Evolutionary conservation across 2,113 vertebrate genomes (phyloP), one percentile per base, ranked within the genome.

Genomic region (Egretta garzetta): DNA sequence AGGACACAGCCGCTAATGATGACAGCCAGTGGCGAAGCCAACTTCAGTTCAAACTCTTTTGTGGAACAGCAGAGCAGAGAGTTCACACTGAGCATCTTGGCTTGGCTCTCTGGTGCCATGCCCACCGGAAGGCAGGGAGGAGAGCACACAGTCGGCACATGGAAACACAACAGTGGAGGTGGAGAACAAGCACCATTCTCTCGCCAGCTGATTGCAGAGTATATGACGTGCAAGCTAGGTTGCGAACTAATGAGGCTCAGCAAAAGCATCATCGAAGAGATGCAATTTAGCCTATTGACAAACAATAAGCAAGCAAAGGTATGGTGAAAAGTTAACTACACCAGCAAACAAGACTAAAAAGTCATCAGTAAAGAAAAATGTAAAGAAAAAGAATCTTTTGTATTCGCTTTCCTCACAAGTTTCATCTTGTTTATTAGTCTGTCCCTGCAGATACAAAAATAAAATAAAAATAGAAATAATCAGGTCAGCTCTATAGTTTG

Each of bases 81-180:
- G 17, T 16, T 89, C 79, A 35, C 4, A 6, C 63, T 68, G 68
- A 60, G 58, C 21, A 30, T 24, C 81, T 59, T 80, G 85, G 82
- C 72, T 62, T 47, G 9, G 8, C 35, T 37, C 71, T n/a, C 60
- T 75, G 88, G 68, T 71, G 63, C 43, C 1, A 0, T 20, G 77
- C 30, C 64, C 10, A 2, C 74, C 30, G 19, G 59, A 67, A 79
- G 37, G 67, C 60, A n/a, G 56, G 35, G 68, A 84, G 80, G 27
- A 77, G 33, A 45, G 56, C 64, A 15, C 37, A 6, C 12, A 23
- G 66, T 10, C 5, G 0, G 53, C 70, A 81, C 0, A 1, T 14
- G 76, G 67, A 55, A 70, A 53, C 58, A 56, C 56, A 32, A 19
- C 20, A 32, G 33, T 2, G 27, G 23, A 85, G 73, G 58, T 2